Evolutionary conservation across 2,888 invertebrate species (phyloP).

Genomic region (Tenthredo distinguenda): DNA sequence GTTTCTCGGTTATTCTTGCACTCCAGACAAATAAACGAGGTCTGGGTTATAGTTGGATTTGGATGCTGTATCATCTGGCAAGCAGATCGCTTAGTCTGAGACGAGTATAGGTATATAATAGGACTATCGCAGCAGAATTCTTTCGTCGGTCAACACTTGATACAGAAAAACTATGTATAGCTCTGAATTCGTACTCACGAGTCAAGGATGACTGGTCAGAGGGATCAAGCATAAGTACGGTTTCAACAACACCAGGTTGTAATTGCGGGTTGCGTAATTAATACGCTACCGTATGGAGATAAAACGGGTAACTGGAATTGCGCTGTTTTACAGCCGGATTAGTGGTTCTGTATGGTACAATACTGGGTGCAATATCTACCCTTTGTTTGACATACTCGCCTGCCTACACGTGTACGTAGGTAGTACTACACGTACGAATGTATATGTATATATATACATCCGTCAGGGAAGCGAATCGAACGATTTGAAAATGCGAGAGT

Average conservation of each 20-base stretch:
- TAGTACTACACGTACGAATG: background rate
- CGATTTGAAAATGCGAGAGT: background rate
- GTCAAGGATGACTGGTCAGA: constrained; percentile 16
- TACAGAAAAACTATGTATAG: background rate
- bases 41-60: constrained; percentile 42
- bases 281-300: constrained; percentile 29
- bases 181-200: constrained; percentile 13
- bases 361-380: constrained; percentile 42
- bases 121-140: background rate
- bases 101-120: background rate
- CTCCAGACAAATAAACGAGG: constrained; percentile 38
- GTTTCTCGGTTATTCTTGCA: constrained; percentile 41
- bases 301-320: constrained; percentile 41
- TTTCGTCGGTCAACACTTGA: background rate
- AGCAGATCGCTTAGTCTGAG: constrained; percentile 7
- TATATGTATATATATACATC: background rate
- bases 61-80: constrained; percentile 44
- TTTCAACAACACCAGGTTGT: constrained; percentile 21
- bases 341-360: constrained; percentile 20
- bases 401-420: background rate
- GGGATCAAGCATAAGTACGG: constrained; percentile 32
- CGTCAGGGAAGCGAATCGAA: background rate
- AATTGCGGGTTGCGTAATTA: constrained; percentile 42
- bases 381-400: constrained; percentile 35
- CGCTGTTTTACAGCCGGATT: constrained; percentile 46